Percentiles rank a stretch among this genome's conserved stretches.
Conservation (phyloP, 1,140 invertebrate genomes). For the Hyphantria cunea region DNA sequence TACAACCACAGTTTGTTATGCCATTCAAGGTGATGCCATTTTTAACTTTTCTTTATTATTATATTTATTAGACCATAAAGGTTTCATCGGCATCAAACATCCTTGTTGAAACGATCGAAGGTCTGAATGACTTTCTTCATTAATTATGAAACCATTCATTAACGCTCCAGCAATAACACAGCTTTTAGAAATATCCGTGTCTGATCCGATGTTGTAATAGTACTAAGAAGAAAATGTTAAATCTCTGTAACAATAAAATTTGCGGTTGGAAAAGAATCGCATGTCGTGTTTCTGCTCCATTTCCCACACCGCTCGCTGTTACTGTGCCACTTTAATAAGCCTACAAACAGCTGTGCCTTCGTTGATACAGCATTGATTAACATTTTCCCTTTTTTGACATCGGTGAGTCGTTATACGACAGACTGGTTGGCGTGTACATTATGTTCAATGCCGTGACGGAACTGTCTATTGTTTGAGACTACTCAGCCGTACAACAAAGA, state of each 20-base stretch:
- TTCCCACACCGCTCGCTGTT: slow-evolving; percentile 2
- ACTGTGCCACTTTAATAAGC: slow-evolving; percentile 1
- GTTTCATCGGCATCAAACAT: too few relatives aligned
- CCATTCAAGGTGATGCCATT: too few relatives aligned
- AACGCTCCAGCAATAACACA: too few relatives aligned
- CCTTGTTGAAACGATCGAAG: too few relatives aligned
- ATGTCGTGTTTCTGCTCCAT: slow-evolving; percentile 10
- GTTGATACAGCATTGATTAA: slow-evolving; percentile 9
- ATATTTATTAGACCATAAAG: too few relatives aligned
- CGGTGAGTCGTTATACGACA: slow-evolving; percentile 26
- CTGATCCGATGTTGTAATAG: too few relatives aligned
- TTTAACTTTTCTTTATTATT: too few relatives aligned
- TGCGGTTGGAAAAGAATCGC: slow-evolving; percentile 1
- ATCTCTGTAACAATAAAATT: neutral
- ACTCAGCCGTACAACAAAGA: slow-evolving; percentile 15
- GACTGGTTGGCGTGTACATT: slow-evolving; percentile 24
- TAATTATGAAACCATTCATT: too few relatives aligned
- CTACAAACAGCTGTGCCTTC: slow-evolving; percentile 16
- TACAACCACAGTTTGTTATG: too few relatives aligned
- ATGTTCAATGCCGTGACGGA: slow-evolving; percentile 42
- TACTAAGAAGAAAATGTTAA: neutral
- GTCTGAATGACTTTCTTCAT: too few relatives aligned
- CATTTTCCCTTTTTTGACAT: slow-evolving; percentile 15
- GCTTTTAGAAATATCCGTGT: too few relatives aligned
- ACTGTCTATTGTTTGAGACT: slow-evolving; percentile 25